Base-by-base conservation (phyloP, 2,797 vertebrate species). In the Tenualosa thibaudeaui region DNA sequence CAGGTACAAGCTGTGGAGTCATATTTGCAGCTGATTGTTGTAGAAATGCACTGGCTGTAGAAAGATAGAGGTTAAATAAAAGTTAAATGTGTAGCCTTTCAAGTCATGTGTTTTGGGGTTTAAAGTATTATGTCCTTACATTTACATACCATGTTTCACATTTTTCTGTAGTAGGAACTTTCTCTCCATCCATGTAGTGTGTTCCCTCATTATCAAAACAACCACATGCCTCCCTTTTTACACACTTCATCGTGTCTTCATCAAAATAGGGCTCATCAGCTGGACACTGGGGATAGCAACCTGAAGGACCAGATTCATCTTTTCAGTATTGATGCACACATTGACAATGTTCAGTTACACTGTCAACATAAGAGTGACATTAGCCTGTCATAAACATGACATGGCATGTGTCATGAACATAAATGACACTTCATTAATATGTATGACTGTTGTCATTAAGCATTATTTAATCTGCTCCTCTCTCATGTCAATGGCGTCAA, bases 281-380 rank as follows among this genome's bases (percentile, higher is more conserved):
- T 43, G 97, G 96, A 89, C 97, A 98, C 51, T 93, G 93, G 84
- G 97, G 96, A 89, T 98, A 98, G 92, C 97, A 98, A 60, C 97
- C 97, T 98, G 84, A 85, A 54, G 85, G 46, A 75, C 81, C 81
- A 84, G 3, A n/a, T 10, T 13, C 7, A 10, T 5, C 31, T 49
- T 71, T 19, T 68, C 17, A 56, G 10, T 51, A 51, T 51, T 1
- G 7, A 9, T 51, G 50, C 7, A 12, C 50, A 51, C 8, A 51
- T 0, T 3, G 3, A 53, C 51, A 13, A 56, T 56, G 54, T 56
- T 51, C 46, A 46, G 46, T 46, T 51, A 51, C 50, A 51, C 50
- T 51, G 50, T 51, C 7, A 9, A 51, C 8, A 51, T 2, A 51
- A 51, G 1, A 51, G 50, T 9, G 50, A 46, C 46, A 46, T 46